Base-by-base conservation (phyloP, 2,113 vertebrate genomes). In the Cyprinodon variegatus region DNA sequence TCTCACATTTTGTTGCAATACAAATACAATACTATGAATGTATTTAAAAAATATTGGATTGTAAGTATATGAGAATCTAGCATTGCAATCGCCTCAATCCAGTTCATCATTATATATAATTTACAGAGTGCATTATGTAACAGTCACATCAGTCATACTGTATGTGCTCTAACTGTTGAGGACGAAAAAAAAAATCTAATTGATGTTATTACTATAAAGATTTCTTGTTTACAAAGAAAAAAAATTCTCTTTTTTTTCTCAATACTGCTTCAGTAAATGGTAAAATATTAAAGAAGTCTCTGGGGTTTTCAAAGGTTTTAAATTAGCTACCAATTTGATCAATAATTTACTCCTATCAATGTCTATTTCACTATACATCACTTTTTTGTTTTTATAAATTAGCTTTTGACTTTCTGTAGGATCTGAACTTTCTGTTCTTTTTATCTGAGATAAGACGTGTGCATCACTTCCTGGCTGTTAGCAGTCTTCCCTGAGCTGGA, bases 401-500 rank as follows among this genome's bases (percentile, higher is more conserved):
- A 29, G 64, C 36, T 11, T 13, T 63, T 60, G 37, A 53, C 63
- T 57, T 46, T 39, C 36, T 53, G 60, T 64, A 65, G 50, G 70
- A 63, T 70, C 37, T 22, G 15, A 70, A 61, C 73, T 53, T 14
- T 83, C 70, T 14, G 50, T 82, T 78, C 60, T 60, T n/a, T 38
- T 62, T 12, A 50, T 65, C 29, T 64, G 65, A 63, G 59, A 61
- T 65, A 62, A 22, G 38, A 40, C 70, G 66, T 65, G 46, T 45
- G 61, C 72, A 76, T 75, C 64, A 79, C 65, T 67, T 87, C 77
- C 67, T 70, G 67, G 83, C 62, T 48, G 1, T 75, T 76, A 60
- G 68, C 80, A 78, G 77, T 82, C 79, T 74, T 84, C 79, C 70
- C 87, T 63, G 10, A 61, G 66, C 65, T 48, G 84, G 76, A 81